phyloP scores from a whole-genome alignment of 64 coral and sea anemone species.

The Orbicella faveolata region DNA sequence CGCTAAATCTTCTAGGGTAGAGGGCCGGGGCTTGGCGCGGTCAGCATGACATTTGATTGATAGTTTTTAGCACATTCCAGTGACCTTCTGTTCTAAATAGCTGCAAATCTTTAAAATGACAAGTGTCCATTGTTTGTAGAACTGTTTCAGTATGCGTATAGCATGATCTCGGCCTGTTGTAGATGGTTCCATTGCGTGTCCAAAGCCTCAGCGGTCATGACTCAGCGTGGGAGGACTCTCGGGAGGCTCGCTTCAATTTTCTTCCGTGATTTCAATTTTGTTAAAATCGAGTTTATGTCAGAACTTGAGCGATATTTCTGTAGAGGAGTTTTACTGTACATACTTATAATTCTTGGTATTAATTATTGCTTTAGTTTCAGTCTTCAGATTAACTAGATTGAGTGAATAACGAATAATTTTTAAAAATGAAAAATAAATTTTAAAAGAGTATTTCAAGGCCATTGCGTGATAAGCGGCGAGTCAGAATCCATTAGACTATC shows the following conservation, averaged over 20 bases:
- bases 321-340: no score
- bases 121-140: not conserved
- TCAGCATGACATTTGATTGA: no score
- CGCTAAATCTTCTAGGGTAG: not conserved
- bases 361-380: no score
- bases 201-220: not conserved
- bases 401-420: no score
- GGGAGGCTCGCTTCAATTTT: not conserved
- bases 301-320: no score
- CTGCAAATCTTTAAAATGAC: not conserved
- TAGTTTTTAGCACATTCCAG: not conserved
- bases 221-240: not conserved
- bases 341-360: no score
- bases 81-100: not conserved
- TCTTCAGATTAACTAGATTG: no score
- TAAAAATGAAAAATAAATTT: no score
- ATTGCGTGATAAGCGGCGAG: no score
- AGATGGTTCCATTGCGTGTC: not conserved
- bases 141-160: not conserved
- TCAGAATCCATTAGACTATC: no score
- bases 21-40: no score
- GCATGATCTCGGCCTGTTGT: not conserved
- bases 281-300: not conserved
- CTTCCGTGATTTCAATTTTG: not conserved
- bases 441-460: no score